phyloP scores from a whole-genome alignment of 2,113 vertebrate species.

The Passer domesticus region DNA sequence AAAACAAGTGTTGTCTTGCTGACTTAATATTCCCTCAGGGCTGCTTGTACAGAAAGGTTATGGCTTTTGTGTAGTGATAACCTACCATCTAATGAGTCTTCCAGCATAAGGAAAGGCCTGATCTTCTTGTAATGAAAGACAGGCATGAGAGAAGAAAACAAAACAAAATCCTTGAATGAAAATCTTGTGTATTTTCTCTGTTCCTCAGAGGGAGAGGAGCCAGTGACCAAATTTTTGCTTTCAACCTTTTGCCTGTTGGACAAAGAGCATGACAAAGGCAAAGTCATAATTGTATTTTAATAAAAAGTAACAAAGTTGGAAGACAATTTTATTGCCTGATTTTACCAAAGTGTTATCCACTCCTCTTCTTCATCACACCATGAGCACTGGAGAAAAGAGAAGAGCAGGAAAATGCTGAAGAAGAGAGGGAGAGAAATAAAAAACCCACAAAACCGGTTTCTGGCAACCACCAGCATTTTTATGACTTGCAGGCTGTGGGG shows the following conservation, averaged over 20 bases:
- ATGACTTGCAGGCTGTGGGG: background rate
- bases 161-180: background rate
- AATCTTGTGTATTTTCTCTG: background rate
- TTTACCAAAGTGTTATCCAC: background rate
- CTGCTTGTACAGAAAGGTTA: background rate
- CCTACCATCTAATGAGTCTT: background rate
- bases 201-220: background rate
- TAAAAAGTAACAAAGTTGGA: background rate
- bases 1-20: background rate
- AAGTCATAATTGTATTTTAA: background rate
- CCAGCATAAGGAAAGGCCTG: background rate
- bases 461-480: background rate
- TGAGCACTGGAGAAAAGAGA: background rate
- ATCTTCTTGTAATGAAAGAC: background rate
- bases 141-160: background rate
- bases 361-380: background rate
- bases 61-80: slow-evolving; percentile 9
- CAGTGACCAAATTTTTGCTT: background rate
- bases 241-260: background rate
- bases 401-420: background rate
- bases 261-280: background rate
- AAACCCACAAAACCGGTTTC: background rate
- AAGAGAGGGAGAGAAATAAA: background rate
- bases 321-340: background rate
- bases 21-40: background rate